A percentile compares a stretch with the other conserved stretches of the same genome.
Conservation (phyloP, 2,888 invertebrate genomes). For the Dicranocentrus wangi region DNA sequence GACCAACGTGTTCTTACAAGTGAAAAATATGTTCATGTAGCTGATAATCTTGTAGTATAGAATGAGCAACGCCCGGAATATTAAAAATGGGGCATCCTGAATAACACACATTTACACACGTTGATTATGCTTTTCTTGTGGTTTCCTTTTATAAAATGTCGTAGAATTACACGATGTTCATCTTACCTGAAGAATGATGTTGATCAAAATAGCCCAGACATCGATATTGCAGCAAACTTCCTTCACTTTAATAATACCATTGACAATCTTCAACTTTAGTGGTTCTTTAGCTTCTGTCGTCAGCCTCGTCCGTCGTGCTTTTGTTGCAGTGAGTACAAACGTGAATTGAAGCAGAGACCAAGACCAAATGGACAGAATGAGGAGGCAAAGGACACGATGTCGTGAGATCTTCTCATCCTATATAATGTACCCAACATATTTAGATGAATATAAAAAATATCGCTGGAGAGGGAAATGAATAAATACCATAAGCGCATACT, state of each 20-base stretch:
- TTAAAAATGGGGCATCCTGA: conserved; percentile 88
- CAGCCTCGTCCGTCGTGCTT: conserved; percentile 84
- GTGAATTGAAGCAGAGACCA: conserved; percentile 96
- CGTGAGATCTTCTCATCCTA: conserved; percentile 85
- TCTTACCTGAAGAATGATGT: conserved; percentile 82
- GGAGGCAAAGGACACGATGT: conserved; percentile 85
- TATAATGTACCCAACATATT: too few relatives aligned
- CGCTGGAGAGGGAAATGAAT: too few relatives aligned
- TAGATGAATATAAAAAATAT: too few relatives aligned
- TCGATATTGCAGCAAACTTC: conserved; percentile 86
- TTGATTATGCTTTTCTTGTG: background rate
- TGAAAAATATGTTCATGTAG: conserved; percentile 97
- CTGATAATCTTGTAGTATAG: conserved; percentile 90
- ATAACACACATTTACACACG: conserved; percentile 9
- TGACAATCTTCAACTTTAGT: conserved; percentile 68
- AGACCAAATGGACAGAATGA: conserved; percentile 92
- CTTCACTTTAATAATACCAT: conserved; percentile 72
- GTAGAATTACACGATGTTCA: background rate
- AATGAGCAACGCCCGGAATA: conserved; percentile 89
- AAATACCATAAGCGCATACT: too few relatives aligned
- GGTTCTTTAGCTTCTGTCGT: conserved; percentile 74
- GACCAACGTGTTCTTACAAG: conserved; percentile 91
- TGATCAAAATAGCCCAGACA: conserved; percentile 87
- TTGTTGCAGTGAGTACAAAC: conserved; percentile 91
- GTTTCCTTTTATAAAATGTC: background rate